Conservation (phyloP, 2,113 vertebrate genomes). For the Colinus virginianus region DNA sequence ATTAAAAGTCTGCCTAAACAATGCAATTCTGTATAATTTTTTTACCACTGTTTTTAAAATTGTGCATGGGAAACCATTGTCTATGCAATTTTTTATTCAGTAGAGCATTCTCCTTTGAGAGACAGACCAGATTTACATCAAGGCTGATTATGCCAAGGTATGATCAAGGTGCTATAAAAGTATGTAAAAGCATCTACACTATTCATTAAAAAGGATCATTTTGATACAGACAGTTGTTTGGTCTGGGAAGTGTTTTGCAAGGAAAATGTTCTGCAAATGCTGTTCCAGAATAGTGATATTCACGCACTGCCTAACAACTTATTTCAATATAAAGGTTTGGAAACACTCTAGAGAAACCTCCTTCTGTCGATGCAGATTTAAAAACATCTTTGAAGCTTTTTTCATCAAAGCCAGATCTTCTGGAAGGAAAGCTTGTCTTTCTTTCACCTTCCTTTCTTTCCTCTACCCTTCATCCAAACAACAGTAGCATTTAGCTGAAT, state of each 20-base stretch:
- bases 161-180: conserved; percentile 70
- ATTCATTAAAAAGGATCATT: conserved; percentile 74
- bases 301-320: conserved; percentile 37
- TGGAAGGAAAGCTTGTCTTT: not conserved
- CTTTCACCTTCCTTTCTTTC: not conserved
- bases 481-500: not conserved
- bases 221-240: conserved; percentile 74
- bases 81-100: conserved; percentile 71
- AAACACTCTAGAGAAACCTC: conserved; percentile 19
- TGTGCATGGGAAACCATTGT: conserved; percentile 59
- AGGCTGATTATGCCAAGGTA: conserved; percentile 73
- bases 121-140: conserved; percentile 75
- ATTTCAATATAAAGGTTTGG: conserved; percentile 55
- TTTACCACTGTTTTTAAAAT: conserved; percentile 73
- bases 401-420: not conserved
- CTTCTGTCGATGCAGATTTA: conserved; percentile 10
- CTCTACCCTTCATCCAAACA: not conserved
- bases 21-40: conserved; percentile 76
- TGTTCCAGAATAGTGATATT: conserved; percentile 67
- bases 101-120: conserved; percentile 74
- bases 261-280: conserved; percentile 65
- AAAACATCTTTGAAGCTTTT: conserved; percentile 20
- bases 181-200: conserved; percentile 64
- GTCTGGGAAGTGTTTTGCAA: conserved; percentile 49
- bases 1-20: conserved; percentile 80